Conservation (phyloP, 2,113 vertebrate species). For the Vulpes ferrilata region DNA sequence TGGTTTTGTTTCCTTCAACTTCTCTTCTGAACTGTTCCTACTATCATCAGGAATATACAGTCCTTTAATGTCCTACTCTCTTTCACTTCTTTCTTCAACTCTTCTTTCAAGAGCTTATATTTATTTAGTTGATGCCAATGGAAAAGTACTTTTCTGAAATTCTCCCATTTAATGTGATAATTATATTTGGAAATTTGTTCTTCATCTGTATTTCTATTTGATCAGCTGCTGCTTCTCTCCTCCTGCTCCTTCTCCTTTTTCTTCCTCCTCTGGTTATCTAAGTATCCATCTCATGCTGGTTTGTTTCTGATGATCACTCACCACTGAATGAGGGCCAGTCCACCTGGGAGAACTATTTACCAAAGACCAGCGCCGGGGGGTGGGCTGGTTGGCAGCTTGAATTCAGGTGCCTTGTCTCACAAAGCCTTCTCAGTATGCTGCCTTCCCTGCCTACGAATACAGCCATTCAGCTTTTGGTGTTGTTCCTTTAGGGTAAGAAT, state of each 20-base stretch:
- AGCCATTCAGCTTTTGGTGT: not conserved
- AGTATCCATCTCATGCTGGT: not conserved
- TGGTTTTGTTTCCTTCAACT: not conserved
- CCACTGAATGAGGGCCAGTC: not conserved
- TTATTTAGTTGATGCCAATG: not conserved
- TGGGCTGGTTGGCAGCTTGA: not conserved
- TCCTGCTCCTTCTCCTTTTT: not conserved
- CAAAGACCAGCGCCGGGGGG: not conserved
- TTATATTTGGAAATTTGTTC: not conserved
- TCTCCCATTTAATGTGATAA: not conserved
- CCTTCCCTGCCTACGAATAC: not conserved
- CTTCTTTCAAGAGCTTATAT: not conserved
- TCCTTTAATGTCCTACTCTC: not conserved
- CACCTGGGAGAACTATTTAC: not conserved
- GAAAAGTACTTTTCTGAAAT: not conserved
- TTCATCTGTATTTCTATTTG: not conserved
- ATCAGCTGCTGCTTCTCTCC: not conserved
- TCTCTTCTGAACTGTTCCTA: not conserved
- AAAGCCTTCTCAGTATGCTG: not conserved
- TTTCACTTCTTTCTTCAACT: not conserved
- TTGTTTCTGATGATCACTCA: not conserved
- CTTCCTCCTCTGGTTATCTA: not conserved
- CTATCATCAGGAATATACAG: not conserved
- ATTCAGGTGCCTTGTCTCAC: not conserved
- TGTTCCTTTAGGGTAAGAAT: not conserved